Conservation (phyloP, 2,113 vertebrate genomes). For the Micronisus gabar region DNA sequence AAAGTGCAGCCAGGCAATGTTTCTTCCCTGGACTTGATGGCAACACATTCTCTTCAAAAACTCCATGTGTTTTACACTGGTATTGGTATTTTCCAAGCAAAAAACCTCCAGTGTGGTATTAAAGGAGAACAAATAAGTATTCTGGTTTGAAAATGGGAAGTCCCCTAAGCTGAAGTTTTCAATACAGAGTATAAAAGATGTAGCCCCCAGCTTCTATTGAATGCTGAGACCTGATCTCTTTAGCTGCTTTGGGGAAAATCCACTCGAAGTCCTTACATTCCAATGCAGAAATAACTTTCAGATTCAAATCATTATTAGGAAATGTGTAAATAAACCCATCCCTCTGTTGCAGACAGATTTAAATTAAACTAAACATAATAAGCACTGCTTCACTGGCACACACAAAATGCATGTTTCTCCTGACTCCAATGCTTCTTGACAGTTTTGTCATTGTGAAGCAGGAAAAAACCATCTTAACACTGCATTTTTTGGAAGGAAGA, state of each 20-base stretch:
- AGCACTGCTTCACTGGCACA: neutral
- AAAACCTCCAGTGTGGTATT: neutral
- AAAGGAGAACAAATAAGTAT: neutral
- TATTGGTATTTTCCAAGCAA: neutral
- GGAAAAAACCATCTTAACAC: neutral
- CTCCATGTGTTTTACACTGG: neutral
- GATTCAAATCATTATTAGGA: conserved; percentile 2
- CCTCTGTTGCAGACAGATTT: conserved; percentile 1
- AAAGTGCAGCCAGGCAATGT: neutral
- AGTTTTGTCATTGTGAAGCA: conserved; percentile 17
- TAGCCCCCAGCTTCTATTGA: neutral
- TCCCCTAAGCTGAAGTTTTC: neutral
- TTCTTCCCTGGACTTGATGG: neutral
- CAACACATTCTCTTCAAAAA: neutral
- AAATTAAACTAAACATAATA: conserved; percentile 27
- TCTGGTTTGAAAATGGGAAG: neutral
- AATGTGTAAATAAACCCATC: conserved; percentile 32
- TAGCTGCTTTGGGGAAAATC: neutral
- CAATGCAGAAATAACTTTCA: neutral
- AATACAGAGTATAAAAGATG: neutral
- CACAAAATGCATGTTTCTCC: neutral
- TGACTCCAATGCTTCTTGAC: conserved; percentile 29
- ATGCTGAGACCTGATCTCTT: neutral
- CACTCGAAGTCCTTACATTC: neutral
- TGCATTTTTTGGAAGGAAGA: neutral